Evolutionary conservation across 2,113 vertebrate genomes (phyloP).

Genomic region (Nesogale talazaci): DNA sequence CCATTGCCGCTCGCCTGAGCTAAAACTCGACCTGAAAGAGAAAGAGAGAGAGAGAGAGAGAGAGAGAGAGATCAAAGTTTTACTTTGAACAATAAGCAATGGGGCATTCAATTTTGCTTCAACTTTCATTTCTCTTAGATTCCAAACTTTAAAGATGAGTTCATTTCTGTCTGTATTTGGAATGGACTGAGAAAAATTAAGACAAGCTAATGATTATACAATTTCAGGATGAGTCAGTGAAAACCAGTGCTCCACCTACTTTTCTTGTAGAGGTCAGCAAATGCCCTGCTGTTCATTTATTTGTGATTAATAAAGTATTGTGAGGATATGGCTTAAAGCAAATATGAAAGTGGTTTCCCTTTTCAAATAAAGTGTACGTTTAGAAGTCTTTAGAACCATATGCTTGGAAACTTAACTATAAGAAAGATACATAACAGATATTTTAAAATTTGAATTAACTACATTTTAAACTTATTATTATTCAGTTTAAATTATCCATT

Average conservation of each 20-base stretch:
- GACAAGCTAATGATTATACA: constrained; percentile 44
- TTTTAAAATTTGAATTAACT: constrained; percentile 23
- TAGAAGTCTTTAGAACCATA: constrained; percentile 22
- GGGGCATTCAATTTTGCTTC: neutral
- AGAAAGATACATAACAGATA: neutral
- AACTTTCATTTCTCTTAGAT: neutral
- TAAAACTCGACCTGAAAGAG: constrained; percentile 84
- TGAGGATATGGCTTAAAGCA: constrained; percentile 41
- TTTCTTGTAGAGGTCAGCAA: constrained; percentile 1
- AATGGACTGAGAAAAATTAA: constrained; percentile 65
- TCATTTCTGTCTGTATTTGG: constrained; percentile 20
- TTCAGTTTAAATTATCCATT: constrained; percentile 8
- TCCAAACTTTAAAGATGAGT: constrained; percentile 22
- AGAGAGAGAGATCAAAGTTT: constrained; percentile 51
- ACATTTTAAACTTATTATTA: constrained; percentile 8
- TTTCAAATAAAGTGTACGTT: constrained; percentile 23
- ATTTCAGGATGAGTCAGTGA: constrained; percentile 29
- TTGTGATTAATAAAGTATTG: constrained; percentile 51
- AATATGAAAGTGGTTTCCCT: neutral
- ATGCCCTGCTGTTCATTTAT: neutral
- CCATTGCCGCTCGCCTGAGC: constrained; percentile 88
- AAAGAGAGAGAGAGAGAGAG: constrained; percentile 11
- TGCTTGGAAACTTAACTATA: neutral
- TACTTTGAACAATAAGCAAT: neutral
- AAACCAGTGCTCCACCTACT: neutral